A percentile compares a stretch with the other conserved stretches of the same genome.
phyloP scores from a whole-genome alignment of 2,797 vertebrate species.

The Artibeus jamaicensis region DNA sequence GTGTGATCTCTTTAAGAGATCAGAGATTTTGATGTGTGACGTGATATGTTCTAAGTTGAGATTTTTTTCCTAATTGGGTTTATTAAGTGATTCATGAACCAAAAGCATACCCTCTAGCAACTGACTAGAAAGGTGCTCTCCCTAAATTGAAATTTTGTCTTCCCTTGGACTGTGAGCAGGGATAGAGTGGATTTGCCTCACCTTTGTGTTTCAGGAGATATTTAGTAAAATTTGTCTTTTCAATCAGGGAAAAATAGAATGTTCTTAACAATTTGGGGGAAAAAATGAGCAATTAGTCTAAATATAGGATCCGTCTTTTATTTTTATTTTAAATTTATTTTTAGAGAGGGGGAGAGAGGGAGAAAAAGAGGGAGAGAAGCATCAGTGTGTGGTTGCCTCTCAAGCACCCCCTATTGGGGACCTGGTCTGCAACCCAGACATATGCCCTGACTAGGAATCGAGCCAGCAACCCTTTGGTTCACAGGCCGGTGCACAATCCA shows the following conservation, averaged over 20 bases:
- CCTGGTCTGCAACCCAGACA: too few species aligned
- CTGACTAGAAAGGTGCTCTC: too few species aligned
- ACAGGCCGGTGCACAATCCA: too few species aligned
- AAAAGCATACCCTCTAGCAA: too few species aligned
- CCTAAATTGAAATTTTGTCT: neutral
- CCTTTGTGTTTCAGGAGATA: neutral
- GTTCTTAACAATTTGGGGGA: neutral
- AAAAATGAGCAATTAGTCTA: constrained; percentile 10
- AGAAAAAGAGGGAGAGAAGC: too few species aligned
- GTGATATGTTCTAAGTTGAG: neutral
- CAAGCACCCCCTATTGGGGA: too few species aligned
- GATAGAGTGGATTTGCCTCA: neutral
- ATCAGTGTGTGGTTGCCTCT: too few species aligned
- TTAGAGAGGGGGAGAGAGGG: too few species aligned
- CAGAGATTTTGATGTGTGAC: neutral
- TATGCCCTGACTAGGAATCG: too few species aligned
- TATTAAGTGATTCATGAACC: too few species aligned
- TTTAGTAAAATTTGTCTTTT: neutral
- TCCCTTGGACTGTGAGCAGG: neutral
- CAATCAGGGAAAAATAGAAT: neutral
- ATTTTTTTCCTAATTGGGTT: neutral
- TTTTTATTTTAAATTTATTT: too few species aligned
- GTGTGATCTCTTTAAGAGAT: neutral
- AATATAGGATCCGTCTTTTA: neutral
- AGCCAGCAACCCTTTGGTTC: too few species aligned